Evolutionary conservation across 2,113 vertebrate species (phyloP).

Genomic region (Zosterops japonicus): DNA sequence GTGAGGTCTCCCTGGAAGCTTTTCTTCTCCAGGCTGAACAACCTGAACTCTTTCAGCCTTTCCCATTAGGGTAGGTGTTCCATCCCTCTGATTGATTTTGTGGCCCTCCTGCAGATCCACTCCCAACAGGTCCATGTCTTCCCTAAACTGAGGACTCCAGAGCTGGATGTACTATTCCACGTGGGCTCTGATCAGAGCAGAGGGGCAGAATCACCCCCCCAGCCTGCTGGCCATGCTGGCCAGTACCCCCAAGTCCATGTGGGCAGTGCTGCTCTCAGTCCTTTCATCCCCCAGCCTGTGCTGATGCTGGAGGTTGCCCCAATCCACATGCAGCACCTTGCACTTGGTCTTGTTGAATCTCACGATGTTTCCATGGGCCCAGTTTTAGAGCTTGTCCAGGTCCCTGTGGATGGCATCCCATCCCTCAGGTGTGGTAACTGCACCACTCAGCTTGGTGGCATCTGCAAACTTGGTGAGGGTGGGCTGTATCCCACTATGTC

Average conservation of each 20-base stretch:
- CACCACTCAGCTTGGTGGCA: neutral
- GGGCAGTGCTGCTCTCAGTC: neutral
- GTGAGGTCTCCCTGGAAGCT: neutral
- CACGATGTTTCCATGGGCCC: neutral
- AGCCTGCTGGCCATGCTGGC: neutral
- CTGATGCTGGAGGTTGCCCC: neutral
- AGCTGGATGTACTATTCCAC: neutral
- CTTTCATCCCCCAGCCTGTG: neutral
- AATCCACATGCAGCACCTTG: neutral
- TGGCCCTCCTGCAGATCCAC: neutral
- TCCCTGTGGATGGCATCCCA: neutral
- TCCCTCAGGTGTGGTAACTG: neutral
- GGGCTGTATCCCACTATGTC: rapidly evolving
- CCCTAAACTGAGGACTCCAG: neutral
- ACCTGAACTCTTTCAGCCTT: neutral
- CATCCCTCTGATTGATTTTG: neutral
- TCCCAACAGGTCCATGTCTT: neutral
- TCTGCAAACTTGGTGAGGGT: neutral
- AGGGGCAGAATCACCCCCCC: neutral
- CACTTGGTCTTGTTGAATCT: neutral
- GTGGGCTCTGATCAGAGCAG: neutral
- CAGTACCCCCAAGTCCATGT: neutral
- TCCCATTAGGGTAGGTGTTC: neutral
- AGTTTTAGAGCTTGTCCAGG: neutral
- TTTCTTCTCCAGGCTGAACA: neutral